phyloP scores from a whole-genome alignment of 2,797 vertebrate genomes.

The Microctenopoma stevenorrisi region DNA sequence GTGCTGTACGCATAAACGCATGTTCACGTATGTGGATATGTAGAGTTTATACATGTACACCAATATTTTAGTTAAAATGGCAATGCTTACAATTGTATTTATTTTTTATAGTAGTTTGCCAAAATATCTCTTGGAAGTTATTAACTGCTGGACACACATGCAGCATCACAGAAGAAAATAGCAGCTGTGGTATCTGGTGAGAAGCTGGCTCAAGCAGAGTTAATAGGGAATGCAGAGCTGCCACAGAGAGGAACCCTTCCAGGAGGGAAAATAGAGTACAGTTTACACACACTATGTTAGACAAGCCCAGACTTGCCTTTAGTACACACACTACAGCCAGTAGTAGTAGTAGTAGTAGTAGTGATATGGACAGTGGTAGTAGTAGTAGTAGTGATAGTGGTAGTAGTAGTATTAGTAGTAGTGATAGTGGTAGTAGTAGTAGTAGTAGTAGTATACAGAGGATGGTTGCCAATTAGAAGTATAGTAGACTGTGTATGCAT shows the following conservation, averaged over 20 bases:
- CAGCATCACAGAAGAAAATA: conserved; percentile 50
- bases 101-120: conserved; percentile 20
- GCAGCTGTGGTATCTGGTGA: conserved; percentile 70
- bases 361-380: no score
- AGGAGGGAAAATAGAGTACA: conserved; percentile 78
- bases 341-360: background rate
- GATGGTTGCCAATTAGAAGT: no score
- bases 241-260: conserved; percentile 74
- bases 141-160: conserved; percentile 44
- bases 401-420: no score
- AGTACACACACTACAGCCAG: conserved; percentile 60
- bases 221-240: conserved; percentile 66
- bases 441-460: no score
- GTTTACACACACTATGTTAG: conserved; percentile 74
- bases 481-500: no score
- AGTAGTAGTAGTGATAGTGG: no score
- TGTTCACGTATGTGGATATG: conserved; percentile 8
- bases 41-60: background rate
- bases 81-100: background rate
- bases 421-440: no score
- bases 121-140: conserved; percentile 42
- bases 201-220: conserved; percentile 56
- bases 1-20: conserved; percentile 47
- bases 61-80: conserved; percentile 15
- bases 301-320: conserved; percentile 85